Conservation (phyloP, 2,113 vertebrate species). For the Brachionichthys hirsutus region DNA sequence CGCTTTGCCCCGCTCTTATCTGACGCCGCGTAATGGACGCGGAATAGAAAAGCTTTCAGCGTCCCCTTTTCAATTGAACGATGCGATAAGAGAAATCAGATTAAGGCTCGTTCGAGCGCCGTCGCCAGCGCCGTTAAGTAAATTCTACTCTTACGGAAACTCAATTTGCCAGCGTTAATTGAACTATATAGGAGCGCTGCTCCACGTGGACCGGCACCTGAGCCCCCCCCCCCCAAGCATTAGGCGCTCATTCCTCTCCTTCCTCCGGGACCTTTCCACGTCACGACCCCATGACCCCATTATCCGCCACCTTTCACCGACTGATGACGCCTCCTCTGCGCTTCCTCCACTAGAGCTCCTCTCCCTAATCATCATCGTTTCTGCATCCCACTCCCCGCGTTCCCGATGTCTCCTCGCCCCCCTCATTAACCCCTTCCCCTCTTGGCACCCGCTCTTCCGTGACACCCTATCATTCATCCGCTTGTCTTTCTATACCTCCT, state of each 20-base stretch:
- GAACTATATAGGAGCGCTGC: constrained; percentile 58
- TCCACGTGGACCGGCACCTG: constrained; percentile 47
- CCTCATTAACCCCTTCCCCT: constrained; percentile 43
- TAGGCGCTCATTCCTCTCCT: constrained; percentile 33
- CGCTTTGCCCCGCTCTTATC: constrained; percentile 62
- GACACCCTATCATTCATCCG: constrained; percentile 48
- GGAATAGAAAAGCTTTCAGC: constrained; percentile 74
- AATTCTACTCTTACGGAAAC: constrained; percentile 73
- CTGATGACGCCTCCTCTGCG: constrained; percentile 51
- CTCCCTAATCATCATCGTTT: constrained; percentile 55
- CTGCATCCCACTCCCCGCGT: constrained; percentile 34
- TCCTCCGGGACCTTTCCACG: constrained; percentile 22
- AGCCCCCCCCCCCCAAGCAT: constrained; percentile 44
- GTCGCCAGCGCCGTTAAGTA: constrained; percentile 72
- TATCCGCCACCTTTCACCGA: constrained; percentile 63
- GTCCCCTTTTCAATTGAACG: constrained; percentile 68
- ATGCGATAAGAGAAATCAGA: constrained; percentile 73
- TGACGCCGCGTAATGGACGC: constrained; percentile 54
- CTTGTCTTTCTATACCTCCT: constrained; percentile 38
- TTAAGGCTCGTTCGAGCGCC: constrained; percentile 66
- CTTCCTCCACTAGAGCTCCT: constrained; percentile 30
- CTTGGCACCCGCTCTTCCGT: constrained; percentile 28
- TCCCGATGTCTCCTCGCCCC: constrained; percentile 47
- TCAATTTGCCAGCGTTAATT: constrained; percentile 72
- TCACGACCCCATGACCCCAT: constrained; percentile 37